Evolutionary conservation across 2,113 vertebrate genomes (phyloP), one percentile per base, ranked within the genome.

Genomic region (Trochalopteron elliotii): DNA sequence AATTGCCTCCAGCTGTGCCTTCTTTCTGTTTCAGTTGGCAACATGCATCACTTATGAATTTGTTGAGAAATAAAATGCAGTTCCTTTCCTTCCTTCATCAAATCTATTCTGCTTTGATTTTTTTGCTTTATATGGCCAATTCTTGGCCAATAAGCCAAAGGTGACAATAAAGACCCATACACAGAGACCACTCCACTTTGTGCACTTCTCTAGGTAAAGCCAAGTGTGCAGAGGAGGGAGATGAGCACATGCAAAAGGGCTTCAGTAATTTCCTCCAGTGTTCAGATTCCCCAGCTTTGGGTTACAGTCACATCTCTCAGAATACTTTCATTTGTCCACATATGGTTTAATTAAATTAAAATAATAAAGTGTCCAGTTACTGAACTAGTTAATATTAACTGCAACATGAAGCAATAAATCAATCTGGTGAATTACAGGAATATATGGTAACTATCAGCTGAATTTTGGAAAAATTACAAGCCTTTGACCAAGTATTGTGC

Each of bases 1-100:
- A 91, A 87, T 79, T 91, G 83, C 89, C 87, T 76, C 80, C 91
- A 95, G 84, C 64, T 94, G 77, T 57, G 81, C 72, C 57, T 83
- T 35, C 56, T 91, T 75, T 87, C 88, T 69, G 4, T 86, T 82
- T 68, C 89, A 76, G 22, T 61, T 92, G 79, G 69, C 89, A 81
- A 52, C 37, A 15, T 3, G 4, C 13, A 31, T 18, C 61, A 19
- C 57, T 75, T 53, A 56, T 25, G 70, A 91, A 31, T 79, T 64
- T 68, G 17, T 40, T 60, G 40, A 64, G 61, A 91, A 94, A 91
- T 44, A 60, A 35, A 78, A 81, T 4, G 3, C 19, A 40, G 37
- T 50, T 82, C 44, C 22, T 67, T 59, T 91, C 24, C 33, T 80
- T 88, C 70, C 47, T 87, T 87, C 80, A 68, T 24, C 35, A 59